Conservation (phyloP, 2,113 vertebrate genomes). For the Capricornis sumatraensis region DNA sequence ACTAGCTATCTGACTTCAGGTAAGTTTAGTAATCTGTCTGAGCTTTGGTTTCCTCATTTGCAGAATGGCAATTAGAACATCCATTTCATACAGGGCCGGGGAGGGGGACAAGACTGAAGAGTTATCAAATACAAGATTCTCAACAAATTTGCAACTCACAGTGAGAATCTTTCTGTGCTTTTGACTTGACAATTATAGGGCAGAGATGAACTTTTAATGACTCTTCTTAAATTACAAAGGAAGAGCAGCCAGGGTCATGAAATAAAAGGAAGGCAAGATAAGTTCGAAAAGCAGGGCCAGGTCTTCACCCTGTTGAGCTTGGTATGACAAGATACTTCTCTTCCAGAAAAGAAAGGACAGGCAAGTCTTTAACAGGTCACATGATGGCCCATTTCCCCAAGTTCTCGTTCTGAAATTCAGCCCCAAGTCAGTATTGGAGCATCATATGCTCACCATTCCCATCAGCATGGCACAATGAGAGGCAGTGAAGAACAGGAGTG, state of each 20-base stretch:
- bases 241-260: neutral
- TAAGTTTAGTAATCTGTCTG: neutral
- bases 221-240: neutral
- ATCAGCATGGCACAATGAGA: neutral
- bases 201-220: neutral
- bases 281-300: neutral
- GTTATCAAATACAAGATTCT: neutral
- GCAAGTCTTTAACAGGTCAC: neutral
- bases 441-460: neutral
- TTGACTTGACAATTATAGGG: neutral
- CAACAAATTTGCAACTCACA: neutral
- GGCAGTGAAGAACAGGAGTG: neutral
- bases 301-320: neutral
- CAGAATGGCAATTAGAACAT: neutral
- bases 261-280: neutral
- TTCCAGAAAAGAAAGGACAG: neutral
- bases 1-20: neutral
- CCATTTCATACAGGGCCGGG: neutral
- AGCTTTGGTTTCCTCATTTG: neutral
- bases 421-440: neutral
- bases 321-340: neutral
- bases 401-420: neutral
- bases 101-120: neutral
- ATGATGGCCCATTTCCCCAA: neutral
- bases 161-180: neutral